Conservation (phyloP, 2,113 vertebrate genomes). For the Guaruba guarouba region DNA sequence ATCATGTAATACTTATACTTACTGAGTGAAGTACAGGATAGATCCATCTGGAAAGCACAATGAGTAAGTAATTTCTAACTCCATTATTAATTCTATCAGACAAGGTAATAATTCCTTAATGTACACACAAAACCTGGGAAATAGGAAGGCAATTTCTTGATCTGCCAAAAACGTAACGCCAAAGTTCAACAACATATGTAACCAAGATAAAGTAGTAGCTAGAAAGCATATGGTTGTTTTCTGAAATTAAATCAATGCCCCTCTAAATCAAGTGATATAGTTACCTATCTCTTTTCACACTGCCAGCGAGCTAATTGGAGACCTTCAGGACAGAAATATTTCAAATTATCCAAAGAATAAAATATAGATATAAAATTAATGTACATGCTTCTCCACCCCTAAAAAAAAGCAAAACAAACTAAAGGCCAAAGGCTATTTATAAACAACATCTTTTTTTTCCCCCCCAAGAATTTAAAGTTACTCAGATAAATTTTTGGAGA, state of each 20-base stretch:
- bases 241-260: constrained; percentile 20
- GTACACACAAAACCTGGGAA: background rate
- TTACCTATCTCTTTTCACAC: background rate
- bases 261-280: background rate
- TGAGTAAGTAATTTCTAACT: background rate
- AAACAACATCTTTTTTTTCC: background rate
- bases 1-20: background rate
- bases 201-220: background rate
- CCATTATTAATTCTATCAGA: background rate
- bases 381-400: background rate
- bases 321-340: background rate
- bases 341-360: background rate
- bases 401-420: background rate
- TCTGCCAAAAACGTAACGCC: background rate
- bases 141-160: background rate
- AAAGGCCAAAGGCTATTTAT: background rate
- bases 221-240: background rate
- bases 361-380: background rate
- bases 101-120: background rate
- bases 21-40: background rate
- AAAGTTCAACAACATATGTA: background rate
- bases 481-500: background rate
- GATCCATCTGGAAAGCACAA: background rate
- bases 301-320: background rate
- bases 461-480: background rate